Base-by-base conservation (phyloP, 1,140 invertebrate genomes). In the Oreohelix idahoensis region DNA sequence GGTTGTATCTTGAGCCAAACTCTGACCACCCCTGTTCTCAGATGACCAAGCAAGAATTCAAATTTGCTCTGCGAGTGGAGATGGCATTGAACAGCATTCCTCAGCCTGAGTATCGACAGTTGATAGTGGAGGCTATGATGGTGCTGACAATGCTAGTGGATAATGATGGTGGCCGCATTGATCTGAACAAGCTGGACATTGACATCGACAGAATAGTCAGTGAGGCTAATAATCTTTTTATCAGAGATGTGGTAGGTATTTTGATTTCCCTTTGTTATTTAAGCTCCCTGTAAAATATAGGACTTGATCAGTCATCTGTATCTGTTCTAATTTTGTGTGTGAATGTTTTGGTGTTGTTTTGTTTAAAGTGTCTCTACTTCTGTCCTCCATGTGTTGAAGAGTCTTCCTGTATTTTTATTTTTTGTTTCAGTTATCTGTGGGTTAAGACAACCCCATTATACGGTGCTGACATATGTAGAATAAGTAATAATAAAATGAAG, bases 11-110 rank as follows among this genome's bases (percentile, higher is more conserved):
- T 45, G 42, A 45, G 15, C 5, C 42, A 45, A 15, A 45, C 42
- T n/a, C n/a, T 45, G 42, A 45, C 42, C 5, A 45, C 5, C 15
- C 42, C 15, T 45, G 11, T 63, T 77, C 69, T 15, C 79, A 93
- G 95, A 99, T 99, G 98, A 99, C 98, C 10, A 95, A 98, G 0
- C 97, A 97, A 51, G 99, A 99, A 93, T 93, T 99, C 82, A 99
- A 99, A 93, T 99, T 99, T 93, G 98, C 98, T 0, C 92, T 99
- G 17, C 97, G 97, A 84, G 98, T 99, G 0, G 99, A 99, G 93
- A 97, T 96, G n/a, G 97, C 98, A 15, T 93, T 99, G 38, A 99
- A 99, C 92, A 95, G 96, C 29, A 98, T 99, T 87, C 97, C 98
- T 0, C 97, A 99, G 92, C 98, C 99, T 13, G 98, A 99, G 92